Percentiles rank a stretch among this genome's conserved stretches.
Conservation (phyloP, 2,888 invertebrate genomes). For the Caradrina clavipalpis region DNA sequence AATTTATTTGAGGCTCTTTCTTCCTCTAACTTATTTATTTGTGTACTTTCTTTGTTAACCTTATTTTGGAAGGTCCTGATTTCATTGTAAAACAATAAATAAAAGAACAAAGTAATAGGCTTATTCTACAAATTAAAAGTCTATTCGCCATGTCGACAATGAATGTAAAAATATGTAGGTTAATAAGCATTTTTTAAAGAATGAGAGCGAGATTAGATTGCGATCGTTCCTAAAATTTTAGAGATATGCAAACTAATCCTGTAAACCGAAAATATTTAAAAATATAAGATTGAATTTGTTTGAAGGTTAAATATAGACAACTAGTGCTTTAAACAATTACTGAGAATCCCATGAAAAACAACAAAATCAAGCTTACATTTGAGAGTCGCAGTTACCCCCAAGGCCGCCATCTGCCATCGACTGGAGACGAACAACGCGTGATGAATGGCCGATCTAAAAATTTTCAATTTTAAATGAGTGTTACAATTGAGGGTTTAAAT, state of each 20-base stretch:
- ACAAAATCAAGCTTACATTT: conserved; percentile 42
- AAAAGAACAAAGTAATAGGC: too few relatives aligned
- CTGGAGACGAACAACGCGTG: conserved; percentile 66
- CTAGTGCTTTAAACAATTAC: conserved; percentile 44
- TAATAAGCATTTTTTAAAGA: too few relatives aligned
- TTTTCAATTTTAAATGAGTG: conserved; percentile 83
- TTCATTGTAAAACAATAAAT: neutral
- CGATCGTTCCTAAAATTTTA: too few relatives aligned
- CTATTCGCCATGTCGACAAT: too few relatives aligned
- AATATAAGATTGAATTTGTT: neutral
- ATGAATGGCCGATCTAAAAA: conserved; percentile 76
- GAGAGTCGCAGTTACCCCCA: conserved; percentile 52
- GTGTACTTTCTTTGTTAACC: conserved; percentile 21
- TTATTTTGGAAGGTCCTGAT: neutral
- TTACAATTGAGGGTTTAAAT: conserved; percentile 80
- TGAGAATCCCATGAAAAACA: conserved; percentile 42
- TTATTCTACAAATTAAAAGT: too few relatives aligned
- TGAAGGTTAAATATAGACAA: conserved; percentile 22
- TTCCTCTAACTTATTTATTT: conserved; percentile 48
- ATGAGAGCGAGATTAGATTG: too few relatives aligned
- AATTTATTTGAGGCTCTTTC: conserved; percentile 57
- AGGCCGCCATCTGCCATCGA: conserved; percentile 62
- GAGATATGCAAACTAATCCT: too few relatives aligned
- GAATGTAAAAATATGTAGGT: too few relatives aligned
- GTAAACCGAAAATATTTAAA: neutral